Percentiles rank a stretch among this genome's conserved stretches.
Evolutionary conservation across 2,113 vertebrate genomes (phyloP).

Genomic region (Pterocles orientalis): DNA sequence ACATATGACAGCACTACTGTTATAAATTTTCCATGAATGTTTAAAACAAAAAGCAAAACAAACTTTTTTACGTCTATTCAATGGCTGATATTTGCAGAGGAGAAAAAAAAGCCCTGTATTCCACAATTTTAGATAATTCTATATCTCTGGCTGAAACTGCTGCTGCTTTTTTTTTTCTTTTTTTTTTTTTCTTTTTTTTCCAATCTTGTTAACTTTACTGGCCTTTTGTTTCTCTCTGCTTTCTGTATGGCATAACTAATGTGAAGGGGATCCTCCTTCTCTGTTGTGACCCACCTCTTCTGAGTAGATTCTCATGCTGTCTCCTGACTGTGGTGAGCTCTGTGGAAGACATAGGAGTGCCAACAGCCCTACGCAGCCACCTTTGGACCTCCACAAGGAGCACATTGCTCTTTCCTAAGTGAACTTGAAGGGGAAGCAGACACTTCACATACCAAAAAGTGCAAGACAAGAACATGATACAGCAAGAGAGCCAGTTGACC

Average conservation of each 20-base stretch:
- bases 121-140: slow-evolving; percentile 66
- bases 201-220: slow-evolving; percentile 69
- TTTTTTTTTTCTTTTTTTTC: background rate
- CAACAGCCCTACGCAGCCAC: slow-evolving; percentile 37
- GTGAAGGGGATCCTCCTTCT: slow-evolving; percentile 43
- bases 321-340: slow-evolving; percentile 28
- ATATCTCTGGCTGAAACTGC: slow-evolving; percentile 70
- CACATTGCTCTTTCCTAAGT: background rate
- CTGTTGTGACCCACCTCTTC: slow-evolving; percentile 42
- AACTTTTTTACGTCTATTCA: slow-evolving; percentile 70
- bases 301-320: background rate
- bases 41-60: slow-evolving; percentile 62
- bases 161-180: background rate
- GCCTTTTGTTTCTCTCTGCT: slow-evolving; percentile 74
- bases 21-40: slow-evolving; percentile 73
- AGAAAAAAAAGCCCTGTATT: slow-evolving; percentile 67
- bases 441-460: background rate
- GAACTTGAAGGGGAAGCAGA: slow-evolving; percentile 21
- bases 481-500: slow-evolving; percentile 27
- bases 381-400: slow-evolving; percentile 36
- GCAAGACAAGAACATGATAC: slow-evolving; percentile 8
- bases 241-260: slow-evolving; percentile 74
- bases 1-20: slow-evolving; percentile 66
- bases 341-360: slow-evolving; percentile 52
- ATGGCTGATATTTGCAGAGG: slow-evolving; percentile 77